phyloP scores from a whole-genome alignment of 2,888 invertebrate genomes.

The Drosophila peninsularis region DNA sequence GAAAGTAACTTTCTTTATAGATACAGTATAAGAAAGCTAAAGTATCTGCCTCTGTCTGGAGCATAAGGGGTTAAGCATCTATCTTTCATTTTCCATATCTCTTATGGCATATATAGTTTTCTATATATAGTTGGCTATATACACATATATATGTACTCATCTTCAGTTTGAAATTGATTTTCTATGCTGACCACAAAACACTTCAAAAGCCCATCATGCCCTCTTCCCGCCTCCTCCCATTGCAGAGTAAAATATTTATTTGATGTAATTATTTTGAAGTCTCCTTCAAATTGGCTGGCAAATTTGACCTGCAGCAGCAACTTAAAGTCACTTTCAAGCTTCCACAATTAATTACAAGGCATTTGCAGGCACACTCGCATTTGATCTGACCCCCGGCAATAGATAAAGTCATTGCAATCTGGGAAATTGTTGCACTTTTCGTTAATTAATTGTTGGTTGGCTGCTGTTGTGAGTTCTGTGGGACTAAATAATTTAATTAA shows the following conservation, averaged over 20 bases:
- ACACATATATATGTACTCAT: too few relatives aligned
- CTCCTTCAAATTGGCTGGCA: conserved; percentile 24
- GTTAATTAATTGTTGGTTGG: conserved; percentile 48
- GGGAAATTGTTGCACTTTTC: conserved; percentile 29
- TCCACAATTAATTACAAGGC: conserved; percentile 40
- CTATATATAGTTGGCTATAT: too few relatives aligned
- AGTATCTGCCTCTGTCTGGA: too few relatives aligned
- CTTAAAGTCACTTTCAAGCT: conserved; percentile 29
- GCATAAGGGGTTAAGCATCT: too few relatives aligned
- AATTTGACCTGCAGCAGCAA: conserved; percentile 1
- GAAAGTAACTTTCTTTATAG: too few relatives aligned
- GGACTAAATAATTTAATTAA: conserved; percentile 34
- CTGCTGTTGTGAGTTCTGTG: conserved; percentile 16
- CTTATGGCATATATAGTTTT: too few relatives aligned
- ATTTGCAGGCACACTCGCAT: conserved; percentile 24
- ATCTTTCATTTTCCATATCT: too few relatives aligned
- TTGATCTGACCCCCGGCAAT: conserved; percentile 8
- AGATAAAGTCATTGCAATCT: conserved; percentile 10
- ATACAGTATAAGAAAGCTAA: too few relatives aligned
- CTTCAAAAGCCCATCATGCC: not conserved
- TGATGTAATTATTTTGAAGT: conserved; percentile 31
- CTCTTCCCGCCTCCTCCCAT: fast-evolving
- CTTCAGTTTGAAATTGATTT: not conserved
- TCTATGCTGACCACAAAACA: too few relatives aligned
- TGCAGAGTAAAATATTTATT: conserved; percentile 12